Evolutionary conservation across 2,888 invertebrate genomes (phyloP), one percentile per base, ranked within the genome.

Genomic region (Zaprionus bogoriensis): DNA sequence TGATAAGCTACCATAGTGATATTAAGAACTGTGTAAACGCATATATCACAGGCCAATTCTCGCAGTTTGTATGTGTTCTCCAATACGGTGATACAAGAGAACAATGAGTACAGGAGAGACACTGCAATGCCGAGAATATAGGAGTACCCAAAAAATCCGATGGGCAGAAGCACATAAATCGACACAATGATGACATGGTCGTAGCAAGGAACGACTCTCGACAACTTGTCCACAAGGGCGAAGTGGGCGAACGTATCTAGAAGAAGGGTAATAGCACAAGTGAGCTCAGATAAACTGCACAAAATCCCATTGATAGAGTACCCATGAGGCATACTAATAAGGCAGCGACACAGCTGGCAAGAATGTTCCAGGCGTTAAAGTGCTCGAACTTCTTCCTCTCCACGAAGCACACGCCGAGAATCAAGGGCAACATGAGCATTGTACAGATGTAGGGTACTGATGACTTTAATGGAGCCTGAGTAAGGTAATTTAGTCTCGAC

Each of bases 161-260:
- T 42, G 0, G 82, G 82, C 17, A 77, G 52, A 22, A 66, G 30
- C 27, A 71, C 32, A 39, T 77, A 77, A 1, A 74, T 20, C 1
- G 71, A 46, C 6, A 55, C 17, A 1, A 67, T 44, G 7, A 62
- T 27, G 2, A 74, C 6, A 14, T 67, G 67, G 39, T 77, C 82
- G 23, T 66, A 77, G 10, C 5, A n/a, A n/a, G n/a, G n/a, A n/a
- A n/a, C n/a, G n/a, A n/a, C n/a, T n/a, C n/a, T n/a, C n/a, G 7
- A n/a, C n/a, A n/a, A n/a, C n/a, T n/a, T n/a, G n/a, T 10, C 6
- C 12, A 25, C 5, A 7, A 41, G 2, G 4, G 20, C 6, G 9
- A 30, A 5, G 19, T n/a, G n/a, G n/a, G 14, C 14, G 17, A 14
- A 38, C 4, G 38, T 25, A 36, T 48, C 32, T 48, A 36, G 4